Conservation (phyloP, 2,797 vertebrate species). For the Orientallactaga sibirica region DNA sequence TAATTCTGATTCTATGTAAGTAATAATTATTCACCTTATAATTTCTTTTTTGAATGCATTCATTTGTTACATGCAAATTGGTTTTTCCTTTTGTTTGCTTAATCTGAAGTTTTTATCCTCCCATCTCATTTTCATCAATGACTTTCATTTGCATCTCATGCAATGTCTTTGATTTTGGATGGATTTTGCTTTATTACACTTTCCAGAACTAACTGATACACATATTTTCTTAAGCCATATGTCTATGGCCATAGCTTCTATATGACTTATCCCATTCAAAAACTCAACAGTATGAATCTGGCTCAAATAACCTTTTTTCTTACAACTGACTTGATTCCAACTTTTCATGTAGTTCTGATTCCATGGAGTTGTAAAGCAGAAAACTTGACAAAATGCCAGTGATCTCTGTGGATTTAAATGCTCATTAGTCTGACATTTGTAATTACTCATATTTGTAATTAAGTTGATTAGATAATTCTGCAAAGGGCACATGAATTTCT, state of each 20-base stretch:
- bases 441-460: constrained; percentile 82
- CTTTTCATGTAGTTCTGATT: background rate
- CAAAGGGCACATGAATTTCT: constrained; percentile 64
- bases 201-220: background rate
- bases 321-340: background rate
- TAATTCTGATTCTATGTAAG: background rate
- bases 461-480: constrained; percentile 67
- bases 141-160: constrained; percentile 1
- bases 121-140: background rate
- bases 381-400: background rate
- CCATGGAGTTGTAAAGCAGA: background rate
- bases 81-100: background rate
- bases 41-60: background rate
- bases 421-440: constrained; percentile 66
- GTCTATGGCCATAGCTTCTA: background rate
- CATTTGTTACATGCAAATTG: background rate
- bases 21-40: background rate
- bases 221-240: background rate
- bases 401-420: constrained; percentile 59
- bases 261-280: background rate
- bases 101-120: background rate
- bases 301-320: background rate
- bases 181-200: background rate
- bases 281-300: background rate
- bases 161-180: constrained; percentile 17